These are phyloP conservation scores for Dasypolia templi DNA, from an alignment of 2,888 invertebrate species.

Conservation along the genomic window DNA sequence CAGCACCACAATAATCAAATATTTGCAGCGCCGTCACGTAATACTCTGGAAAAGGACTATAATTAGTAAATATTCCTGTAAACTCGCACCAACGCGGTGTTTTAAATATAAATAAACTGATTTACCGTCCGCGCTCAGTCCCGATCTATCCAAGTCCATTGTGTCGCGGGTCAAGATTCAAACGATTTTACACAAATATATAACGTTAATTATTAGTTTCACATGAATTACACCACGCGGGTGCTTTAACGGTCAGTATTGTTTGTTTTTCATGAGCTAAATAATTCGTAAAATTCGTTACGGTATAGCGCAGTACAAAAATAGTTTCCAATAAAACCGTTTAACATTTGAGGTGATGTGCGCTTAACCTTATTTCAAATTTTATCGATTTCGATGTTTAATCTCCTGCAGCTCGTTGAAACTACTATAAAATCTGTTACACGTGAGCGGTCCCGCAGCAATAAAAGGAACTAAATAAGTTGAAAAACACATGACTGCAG, in stretches of 20 bases:
- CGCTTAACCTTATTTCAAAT: slow-evolving; percentile 38
- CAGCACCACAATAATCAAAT: slow-evolving; percentile 85
- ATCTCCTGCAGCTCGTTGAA: neutral
- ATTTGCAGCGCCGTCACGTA: slow-evolving; percentile 85
- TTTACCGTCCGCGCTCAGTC: slow-evolving; percentile 81
- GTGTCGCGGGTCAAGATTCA: slow-evolving; percentile 58
- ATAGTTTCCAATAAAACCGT: slow-evolving; percentile 80
- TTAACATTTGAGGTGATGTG: slow-evolving; percentile 62
- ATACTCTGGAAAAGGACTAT: slow-evolving; percentile 83
- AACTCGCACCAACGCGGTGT: slow-evolving; percentile 82
- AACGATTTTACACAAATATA: slow-evolving; percentile 51
- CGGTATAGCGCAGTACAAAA: slow-evolving; percentile 77
- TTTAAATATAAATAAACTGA: slow-evolving; percentile 76
- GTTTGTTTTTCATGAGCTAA: slow-evolving; percentile 82
- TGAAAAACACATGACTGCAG: neutral
- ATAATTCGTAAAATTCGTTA: slow-evolving; percentile 83
- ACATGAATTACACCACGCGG: slow-evolving; percentile 68
- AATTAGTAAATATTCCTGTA: slow-evolving; percentile 74
- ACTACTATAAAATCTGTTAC: neutral
- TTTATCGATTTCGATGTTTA: slow-evolving; percentile 52
- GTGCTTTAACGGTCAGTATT: slow-evolving; percentile 74
- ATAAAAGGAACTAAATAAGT: neutral
- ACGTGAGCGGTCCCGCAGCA: neutral
- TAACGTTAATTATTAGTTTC: slow-evolving; percentile 53
- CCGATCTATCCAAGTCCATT: slow-evolving; percentile 82